Conservation (phyloP, 2,113 vertebrate genomes). For the Cyphomyrus discorhynchus region DNA sequence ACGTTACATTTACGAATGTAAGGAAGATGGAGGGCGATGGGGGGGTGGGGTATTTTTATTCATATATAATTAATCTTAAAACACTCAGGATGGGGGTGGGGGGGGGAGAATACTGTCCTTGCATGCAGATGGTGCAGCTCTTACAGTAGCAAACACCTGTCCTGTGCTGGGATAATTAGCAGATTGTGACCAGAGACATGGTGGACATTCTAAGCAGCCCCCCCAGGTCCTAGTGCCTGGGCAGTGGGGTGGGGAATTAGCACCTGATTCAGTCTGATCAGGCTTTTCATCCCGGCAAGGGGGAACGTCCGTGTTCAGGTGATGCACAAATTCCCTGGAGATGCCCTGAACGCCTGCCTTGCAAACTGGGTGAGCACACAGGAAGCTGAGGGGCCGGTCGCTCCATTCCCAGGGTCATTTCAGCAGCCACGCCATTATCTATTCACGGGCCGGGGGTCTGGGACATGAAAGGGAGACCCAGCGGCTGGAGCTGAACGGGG, state of each 20-base stretch:
- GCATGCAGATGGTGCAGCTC: background rate
- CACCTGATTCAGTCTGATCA: background rate
- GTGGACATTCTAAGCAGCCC: background rate
- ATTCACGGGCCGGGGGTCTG: background rate
- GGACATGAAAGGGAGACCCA: conserved; percentile 12
- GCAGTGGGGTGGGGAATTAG: background rate
- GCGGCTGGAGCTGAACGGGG: conserved; percentile 54
- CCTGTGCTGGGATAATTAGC: background rate
- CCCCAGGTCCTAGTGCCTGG: background rate
- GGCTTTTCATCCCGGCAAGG: background rate
- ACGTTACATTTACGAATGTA: background rate
- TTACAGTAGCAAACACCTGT: background rate
- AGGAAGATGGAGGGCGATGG: background rate
- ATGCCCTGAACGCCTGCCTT: background rate
- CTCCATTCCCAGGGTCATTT: background rate
- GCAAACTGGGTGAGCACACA: background rate
- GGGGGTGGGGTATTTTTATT: background rate
- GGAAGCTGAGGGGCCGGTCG: background rate
- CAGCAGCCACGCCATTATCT: conserved; percentile 17
- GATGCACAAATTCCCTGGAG: background rate
- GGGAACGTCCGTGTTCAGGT: background rate
- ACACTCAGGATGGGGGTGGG: background rate
- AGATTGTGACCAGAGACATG: background rate
- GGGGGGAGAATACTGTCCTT: background rate
- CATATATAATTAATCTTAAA: background rate